phyloP scores from a whole-genome alignment of 1,140 invertebrate species.

The Drosophila oshimai region DNA sequence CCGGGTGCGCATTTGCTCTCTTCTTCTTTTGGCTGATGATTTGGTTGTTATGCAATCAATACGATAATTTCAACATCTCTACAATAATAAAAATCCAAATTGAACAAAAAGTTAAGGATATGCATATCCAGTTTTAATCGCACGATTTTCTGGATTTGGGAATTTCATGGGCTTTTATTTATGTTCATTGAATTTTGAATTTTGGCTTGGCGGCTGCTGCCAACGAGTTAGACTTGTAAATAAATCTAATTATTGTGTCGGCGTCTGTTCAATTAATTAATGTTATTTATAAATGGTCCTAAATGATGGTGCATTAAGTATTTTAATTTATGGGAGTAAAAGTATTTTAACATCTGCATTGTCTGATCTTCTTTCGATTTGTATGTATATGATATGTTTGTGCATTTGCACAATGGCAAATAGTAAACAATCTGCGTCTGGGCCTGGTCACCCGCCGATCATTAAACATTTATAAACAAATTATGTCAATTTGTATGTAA shows the following conservation, averaged over 20 bases:
- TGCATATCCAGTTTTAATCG: slow-evolving; percentile 46
- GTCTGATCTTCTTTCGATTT: slow-evolving; percentile 25
- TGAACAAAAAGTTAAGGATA: slow-evolving; percentile 26
- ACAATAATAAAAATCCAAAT: slow-evolving; percentile 7
- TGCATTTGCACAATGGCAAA: slow-evolving; percentile 51
- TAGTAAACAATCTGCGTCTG: slow-evolving; percentile 19
- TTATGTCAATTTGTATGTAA: slow-evolving; percentile 79
- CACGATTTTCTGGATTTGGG: slow-evolving; percentile 14
- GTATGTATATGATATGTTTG: neutral
- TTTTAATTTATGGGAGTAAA: slow-evolving; percentile 24
- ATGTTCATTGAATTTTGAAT: neutral
- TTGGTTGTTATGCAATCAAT: slow-evolving; percentile 46
- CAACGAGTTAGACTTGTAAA: slow-evolving; percentile 47
- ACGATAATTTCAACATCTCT: slow-evolving; percentile 46
- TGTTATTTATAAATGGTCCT: slow-evolving; percentile 44
- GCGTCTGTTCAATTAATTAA: slow-evolving; percentile 26
- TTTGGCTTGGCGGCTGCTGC: neutral
- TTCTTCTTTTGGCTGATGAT: slow-evolving; percentile 31
- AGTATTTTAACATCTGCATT: slow-evolving; percentile 60
- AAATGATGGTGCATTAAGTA: slow-evolving; percentile 13
- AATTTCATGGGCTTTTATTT: slow-evolving; percentile 11
- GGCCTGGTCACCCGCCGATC: slow-evolving; percentile 44
- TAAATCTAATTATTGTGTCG: slow-evolving; percentile 23
- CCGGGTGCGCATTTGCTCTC: slow-evolving; percentile 33
- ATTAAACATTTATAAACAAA: slow-evolving; percentile 75